phyloP scores from a whole-genome alignment of 2,888 invertebrate species.

The Drosophila glabriapex region DNA sequence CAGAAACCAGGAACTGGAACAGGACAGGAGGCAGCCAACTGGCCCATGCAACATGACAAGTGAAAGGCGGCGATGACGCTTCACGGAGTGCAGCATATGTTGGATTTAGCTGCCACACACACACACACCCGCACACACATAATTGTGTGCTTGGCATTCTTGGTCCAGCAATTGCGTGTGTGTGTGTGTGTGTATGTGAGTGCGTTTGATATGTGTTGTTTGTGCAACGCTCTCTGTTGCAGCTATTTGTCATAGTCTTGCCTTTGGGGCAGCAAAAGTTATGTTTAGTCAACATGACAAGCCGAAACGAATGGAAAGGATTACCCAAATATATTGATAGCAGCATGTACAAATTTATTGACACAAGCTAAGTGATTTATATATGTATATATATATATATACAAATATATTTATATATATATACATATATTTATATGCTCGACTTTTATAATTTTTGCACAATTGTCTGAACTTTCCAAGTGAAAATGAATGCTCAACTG shows the following conservation, averaged over 20 bases:
- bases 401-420: neutral
- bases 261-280: constrained; percentile 36
- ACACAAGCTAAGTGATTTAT: constrained; percentile 9
- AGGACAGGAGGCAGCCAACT: constrained; percentile 29
- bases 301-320: constrained; percentile 16
- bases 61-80: constrained; percentile 55
- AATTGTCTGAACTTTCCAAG: neutral
- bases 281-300: constrained; percentile 47
- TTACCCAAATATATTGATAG: constrained; percentile 27
- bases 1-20: constrained; percentile 24
- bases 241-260: constrained; percentile 59
- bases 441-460: neutral
- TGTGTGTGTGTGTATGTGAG: constrained; percentile 12
- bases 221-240: constrained; percentile 24
- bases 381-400: neutral
- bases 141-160: constrained; percentile 31
- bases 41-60: constrained; percentile 53
- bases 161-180: constrained; percentile 18
- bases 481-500: neutral
- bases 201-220: constrained; percentile 19
- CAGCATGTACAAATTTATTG: constrained; percentile 7
- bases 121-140: constrained; percentile 9
- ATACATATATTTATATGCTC: neutral
- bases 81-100: constrained; percentile 38
- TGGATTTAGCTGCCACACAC: constrained; percentile 14